These are phyloP conservation scores for Cryptocephalus primarius DNA, from an alignment of 2,888 invertebrate species.

Conservation along the genomic window DNA sequence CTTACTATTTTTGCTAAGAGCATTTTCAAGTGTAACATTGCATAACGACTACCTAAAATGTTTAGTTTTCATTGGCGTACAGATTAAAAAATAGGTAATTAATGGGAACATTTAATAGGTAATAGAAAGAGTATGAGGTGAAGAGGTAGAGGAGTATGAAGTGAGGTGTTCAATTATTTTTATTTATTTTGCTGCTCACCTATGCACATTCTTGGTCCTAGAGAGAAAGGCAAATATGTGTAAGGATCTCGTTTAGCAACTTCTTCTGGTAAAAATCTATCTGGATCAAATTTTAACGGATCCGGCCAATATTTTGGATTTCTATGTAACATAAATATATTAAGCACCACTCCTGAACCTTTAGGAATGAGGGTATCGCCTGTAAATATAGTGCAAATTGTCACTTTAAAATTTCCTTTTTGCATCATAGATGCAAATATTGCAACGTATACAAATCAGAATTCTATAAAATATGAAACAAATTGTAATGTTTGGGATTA, in stretches of 20 bases:
- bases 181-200: conserved; percentile 28
- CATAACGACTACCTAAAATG: conserved; percentile 4
- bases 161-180: too few species aligned
- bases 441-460: too few species aligned
- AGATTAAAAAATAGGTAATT: too few species aligned
- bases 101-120: too few species aligned
- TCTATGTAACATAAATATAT: conserved; percentile 36
- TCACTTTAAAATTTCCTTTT: not conserved
- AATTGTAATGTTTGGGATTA: too few species aligned
- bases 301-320: conserved; percentile 43
- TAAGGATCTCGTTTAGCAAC: conserved; percentile 36
- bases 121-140: too few species aligned
- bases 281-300: conserved; percentile 45
- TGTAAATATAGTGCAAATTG: not conserved
- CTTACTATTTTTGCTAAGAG: conserved; percentile 2
- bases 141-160: too few species aligned
- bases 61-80: too few species aligned
- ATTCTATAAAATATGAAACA: too few species aligned
- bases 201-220: conserved; percentile 40
- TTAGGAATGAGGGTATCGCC: conserved; percentile 19
- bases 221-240: conserved; percentile 40
- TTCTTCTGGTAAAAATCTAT: conserved; percentile 44
- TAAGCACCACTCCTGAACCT: conserved; percentile 32
- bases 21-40: conserved; percentile 1
- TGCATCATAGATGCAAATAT: not conserved